Percentiles rank a stretch among this genome's conserved stretches.
Conservation (phyloP, 2,113 vertebrate genomes). For the Dicaeum eximium region DNA sequence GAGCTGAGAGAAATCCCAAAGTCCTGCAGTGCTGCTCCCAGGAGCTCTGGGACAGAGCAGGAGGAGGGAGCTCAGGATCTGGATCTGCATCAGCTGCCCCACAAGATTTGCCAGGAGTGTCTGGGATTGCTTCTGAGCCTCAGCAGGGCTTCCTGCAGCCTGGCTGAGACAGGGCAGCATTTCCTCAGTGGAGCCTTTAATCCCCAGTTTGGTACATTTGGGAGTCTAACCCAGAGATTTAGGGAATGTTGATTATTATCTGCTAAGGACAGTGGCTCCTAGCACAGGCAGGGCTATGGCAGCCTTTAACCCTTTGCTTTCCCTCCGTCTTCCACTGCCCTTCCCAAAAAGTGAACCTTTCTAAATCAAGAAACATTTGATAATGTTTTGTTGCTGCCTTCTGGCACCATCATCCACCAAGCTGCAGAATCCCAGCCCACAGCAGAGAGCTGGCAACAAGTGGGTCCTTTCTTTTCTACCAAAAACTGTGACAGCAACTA, state of each 20-base stretch:
- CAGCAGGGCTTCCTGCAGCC: not conserved
- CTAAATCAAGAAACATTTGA: not conserved
- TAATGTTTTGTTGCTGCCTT: not conserved
- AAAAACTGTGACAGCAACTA: not conserved
- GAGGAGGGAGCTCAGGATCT: not conserved
- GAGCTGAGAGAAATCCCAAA: not conserved
- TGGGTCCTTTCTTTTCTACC: not conserved
- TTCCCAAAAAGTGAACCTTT: not conserved
- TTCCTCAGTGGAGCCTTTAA: not conserved
- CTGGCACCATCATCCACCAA: not conserved
- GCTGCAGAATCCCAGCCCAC: not conserved
- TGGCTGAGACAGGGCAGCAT: not conserved
- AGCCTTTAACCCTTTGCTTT: not conserved
- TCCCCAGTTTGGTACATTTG: not conserved
- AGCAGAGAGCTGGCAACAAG: not conserved
- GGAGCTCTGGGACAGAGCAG: not conserved
- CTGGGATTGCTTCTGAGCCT: not conserved
- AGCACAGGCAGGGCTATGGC: no score
- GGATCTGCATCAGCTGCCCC: not conserved
- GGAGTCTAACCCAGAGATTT: not conserved
- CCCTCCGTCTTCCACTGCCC: not conserved
- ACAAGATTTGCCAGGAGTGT: accelerated
- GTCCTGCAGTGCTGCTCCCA: not conserved
- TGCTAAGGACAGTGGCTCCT: not conserved
- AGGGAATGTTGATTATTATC: not conserved